phyloP scores from a whole-genome alignment of 2,113 vertebrate genomes.

The Tauraco erythrolophus region DNA sequence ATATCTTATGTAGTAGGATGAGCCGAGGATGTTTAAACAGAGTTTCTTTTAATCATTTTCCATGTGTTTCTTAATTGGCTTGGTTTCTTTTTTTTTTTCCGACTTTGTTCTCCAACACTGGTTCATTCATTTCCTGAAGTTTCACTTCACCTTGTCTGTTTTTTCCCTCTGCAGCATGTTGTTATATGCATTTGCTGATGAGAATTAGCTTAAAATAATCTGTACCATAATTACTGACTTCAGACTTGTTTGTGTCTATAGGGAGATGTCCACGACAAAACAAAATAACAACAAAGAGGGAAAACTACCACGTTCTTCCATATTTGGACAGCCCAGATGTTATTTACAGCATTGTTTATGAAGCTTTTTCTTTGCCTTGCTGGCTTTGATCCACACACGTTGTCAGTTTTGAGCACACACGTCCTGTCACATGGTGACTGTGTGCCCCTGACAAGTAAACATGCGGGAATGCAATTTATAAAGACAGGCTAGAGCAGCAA shows the following conservation, averaged over 20 bases:
- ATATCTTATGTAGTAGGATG: not conserved
- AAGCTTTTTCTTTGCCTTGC: slow-evolving; percentile 76
- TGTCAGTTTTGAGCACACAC: slow-evolving; percentile 79
- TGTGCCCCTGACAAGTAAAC: slow-evolving; percentile 77
- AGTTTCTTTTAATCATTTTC: slow-evolving; percentile 13
- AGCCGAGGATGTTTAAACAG: not conserved
- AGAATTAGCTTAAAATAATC: slow-evolving; percentile 69
- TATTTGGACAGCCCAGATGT: slow-evolving; percentile 80
- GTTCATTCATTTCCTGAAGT: slow-evolving; percentile 72
- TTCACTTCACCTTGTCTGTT: slow-evolving; percentile 64
- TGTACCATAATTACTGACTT: slow-evolving; percentile 51
- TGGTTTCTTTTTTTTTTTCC: not conserved
- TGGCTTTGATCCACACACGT: slow-evolving; percentile 81
- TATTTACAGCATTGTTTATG: slow-evolving; percentile 83
- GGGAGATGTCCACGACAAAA: slow-evolving; percentile 69
- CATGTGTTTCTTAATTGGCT: slow-evolving; percentile 26
- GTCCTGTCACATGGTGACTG: slow-evolving; percentile 82
- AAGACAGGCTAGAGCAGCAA: slow-evolving; percentile 49
- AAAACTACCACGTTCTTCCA: slow-evolving; percentile 71
- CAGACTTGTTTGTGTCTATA: slow-evolving; percentile 71
- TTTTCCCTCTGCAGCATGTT: slow-evolving; percentile 61
- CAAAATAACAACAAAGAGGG: slow-evolving; percentile 77
- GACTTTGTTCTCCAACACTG: slow-evolving; percentile 61
- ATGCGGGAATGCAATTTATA: slow-evolving; percentile 73
- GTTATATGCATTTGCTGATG: slow-evolving; percentile 34